Base-by-base conservation (phyloP, 2,113 vertebrate genomes). In the Gopherus flavomarginatus region DNA sequence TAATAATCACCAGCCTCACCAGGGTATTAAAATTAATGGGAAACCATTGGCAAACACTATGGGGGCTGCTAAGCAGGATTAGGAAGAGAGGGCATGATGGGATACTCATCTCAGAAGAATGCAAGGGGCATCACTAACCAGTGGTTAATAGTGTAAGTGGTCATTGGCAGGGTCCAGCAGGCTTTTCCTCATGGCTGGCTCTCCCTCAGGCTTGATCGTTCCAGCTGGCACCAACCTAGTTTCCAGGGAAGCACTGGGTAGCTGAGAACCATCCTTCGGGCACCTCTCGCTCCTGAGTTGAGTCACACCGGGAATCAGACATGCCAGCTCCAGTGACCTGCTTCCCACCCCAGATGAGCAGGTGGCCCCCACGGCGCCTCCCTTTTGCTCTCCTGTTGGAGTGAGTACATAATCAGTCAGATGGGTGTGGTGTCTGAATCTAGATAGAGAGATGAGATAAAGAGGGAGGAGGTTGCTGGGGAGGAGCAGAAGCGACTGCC, bases 311-410 rank as follows among this genome's bases (percentile, higher is more conserved):
- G 87, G 78, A 97, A 96, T 90, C 93, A 56, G 97, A 65, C 94
- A 89, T 97, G 95, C 97, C 0, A 38, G 97, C 96, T 94, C 93
- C 2, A 2, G 0, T 96, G 96, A 97, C 87, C 94, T 96, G 96
- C 85, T 97, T 97, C 95, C 96, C 97, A 97, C 90, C 83, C 75
- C 52, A 57, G 24, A 79, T 35, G 79, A 92, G 91, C 86, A 57
- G 17, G 75, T 69, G 86, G 38, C 57, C 84, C 72, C 81, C n/a
- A 27, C 16, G 6, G 24, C 12, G 29, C 12, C 86, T 88, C 53
- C 52, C 44, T 57, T 65, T 44, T 50, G n/a, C 72, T 84, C 80
- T 38, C 75, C 4, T 42, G 42, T 6, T 27, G 44, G 72, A 53
- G 24, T 24, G 56, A 24, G 72, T 31, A 21, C 44, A 72, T 47